Evolutionary conservation across 2,113 vertebrate genomes (phyloP).

Genomic region (Girardinichthys multiradiatus): DNA sequence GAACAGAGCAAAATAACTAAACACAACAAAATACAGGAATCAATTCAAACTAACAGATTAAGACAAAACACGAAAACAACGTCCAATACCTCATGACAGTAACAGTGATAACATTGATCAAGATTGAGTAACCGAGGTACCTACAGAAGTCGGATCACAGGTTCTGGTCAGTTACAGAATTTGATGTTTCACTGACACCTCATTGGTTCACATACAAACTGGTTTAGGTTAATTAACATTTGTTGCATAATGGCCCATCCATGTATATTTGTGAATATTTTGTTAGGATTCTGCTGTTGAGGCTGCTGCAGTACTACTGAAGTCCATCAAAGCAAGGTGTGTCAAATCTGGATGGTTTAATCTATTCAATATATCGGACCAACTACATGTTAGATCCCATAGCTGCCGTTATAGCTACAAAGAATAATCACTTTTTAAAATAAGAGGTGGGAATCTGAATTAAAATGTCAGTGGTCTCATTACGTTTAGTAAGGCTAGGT

Average conservation of each 20-base stretch:
- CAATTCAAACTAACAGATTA: not conserved
- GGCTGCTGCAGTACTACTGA: slow-evolving; percentile 2
- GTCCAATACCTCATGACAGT: not conserved
- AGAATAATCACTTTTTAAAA: not conserved
- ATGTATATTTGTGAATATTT: not conserved
- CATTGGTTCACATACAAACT: not conserved
- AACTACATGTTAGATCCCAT: slow-evolving; percentile 1
- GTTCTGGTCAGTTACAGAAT: not conserved
- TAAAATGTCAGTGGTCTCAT: not conserved
- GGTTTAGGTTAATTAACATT: too few species aligned
- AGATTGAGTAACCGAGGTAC: not conserved
- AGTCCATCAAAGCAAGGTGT: not conserved
- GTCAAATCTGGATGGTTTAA: not conserved
- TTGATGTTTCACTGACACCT: not conserved
- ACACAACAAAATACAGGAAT: not conserved
- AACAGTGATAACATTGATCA: not conserved
- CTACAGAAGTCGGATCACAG: not conserved
- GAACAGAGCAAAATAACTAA: not conserved
- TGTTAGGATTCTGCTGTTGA: slow-evolving; percentile 10
- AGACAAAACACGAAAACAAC: not conserved
- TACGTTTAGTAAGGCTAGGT: not conserved
- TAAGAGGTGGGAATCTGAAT: not conserved
- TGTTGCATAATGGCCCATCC: not conserved
- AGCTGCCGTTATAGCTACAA: not conserved
- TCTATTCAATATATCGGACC: not conserved